Evolutionary conservation across 1,140 invertebrate genomes (phyloP).

Genomic region (Pygmarrhopalites habei): DNA sequence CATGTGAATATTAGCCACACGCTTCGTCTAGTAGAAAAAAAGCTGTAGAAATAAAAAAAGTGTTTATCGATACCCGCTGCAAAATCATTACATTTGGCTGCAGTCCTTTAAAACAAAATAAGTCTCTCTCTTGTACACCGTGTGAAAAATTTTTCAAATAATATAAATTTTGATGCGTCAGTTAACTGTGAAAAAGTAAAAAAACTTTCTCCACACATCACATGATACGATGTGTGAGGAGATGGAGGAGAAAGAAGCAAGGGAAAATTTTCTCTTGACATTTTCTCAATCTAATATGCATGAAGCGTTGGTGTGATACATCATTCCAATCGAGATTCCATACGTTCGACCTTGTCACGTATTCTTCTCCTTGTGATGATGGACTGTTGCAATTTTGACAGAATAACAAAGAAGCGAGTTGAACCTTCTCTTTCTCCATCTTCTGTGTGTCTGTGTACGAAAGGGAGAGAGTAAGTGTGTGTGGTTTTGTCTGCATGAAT

Average conservation of each 20-base stretch:
- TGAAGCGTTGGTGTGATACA: background rate
- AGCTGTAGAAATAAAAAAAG: background rate
- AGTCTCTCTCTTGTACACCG: no score
- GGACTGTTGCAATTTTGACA: conserved; percentile 6
- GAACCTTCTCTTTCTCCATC: background rate
- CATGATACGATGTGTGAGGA: no score
- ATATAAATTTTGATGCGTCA: no score
- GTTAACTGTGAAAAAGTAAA: no score
- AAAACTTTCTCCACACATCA: no score
- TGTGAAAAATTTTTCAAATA: no score
- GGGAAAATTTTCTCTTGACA: conserved; percentile 1
- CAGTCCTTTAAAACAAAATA: no score
- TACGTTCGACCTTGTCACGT: background rate
- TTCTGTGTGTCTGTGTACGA: background rate
- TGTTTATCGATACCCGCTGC: no score
- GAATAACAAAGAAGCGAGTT: background rate
- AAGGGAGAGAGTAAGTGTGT: background rate
- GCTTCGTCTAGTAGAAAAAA: conserved; percentile 22
- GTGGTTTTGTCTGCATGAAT: no score
- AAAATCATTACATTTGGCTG: no score
- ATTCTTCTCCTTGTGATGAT: background rate
- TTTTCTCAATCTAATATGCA: conserved; percentile 9
- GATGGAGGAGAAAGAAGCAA: no score
- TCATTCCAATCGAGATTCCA: background rate
- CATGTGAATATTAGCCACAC: conserved; percentile 35